phyloP scores from a whole-genome alignment of 2,888 invertebrate genomes.

The Seira musarum region DNA sequence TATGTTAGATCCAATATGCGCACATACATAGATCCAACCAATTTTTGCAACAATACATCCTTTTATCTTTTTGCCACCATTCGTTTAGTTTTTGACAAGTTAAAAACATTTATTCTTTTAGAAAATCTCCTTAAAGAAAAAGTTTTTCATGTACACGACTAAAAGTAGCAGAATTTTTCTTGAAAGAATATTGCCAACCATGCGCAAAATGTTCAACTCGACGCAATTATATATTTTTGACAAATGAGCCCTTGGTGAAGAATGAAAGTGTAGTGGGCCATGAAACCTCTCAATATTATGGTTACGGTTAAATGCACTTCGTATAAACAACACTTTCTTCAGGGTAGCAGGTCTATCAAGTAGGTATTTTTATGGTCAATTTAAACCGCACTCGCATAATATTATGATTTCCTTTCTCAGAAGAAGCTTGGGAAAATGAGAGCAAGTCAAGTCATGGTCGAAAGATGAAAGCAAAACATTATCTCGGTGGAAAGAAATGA shows the following conservation, averaged over 20 bases:
- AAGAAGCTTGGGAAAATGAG: slow-evolving; percentile 8
- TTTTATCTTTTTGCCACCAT: background rate
- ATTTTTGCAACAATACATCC: no score
- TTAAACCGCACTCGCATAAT: background rate
- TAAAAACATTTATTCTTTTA: background rate
- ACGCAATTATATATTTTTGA: slow-evolving; percentile 3
- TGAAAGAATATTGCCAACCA: background rate
- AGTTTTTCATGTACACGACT: background rate
- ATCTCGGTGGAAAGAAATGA: slow-evolving; percentile 29
- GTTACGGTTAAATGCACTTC: background rate
- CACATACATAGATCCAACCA: no score
- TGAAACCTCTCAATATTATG: background rate
- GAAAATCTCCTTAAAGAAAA: background rate
- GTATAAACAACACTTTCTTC: background rate
- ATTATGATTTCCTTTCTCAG: background rate
- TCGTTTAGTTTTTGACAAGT: background rate
- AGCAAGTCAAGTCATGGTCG: slow-evolving; percentile 29
- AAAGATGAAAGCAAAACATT: no score
- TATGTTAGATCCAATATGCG: no score
- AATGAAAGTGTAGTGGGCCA: background rate
- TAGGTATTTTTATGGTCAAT: slow-evolving; percentile 3
- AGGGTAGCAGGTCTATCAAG: background rate
- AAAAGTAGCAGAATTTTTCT: background rate
- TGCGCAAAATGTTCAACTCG: background rate
- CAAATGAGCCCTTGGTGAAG: slow-evolving; percentile 3